Percentiles rank a stretch among this genome's conserved stretches.
phyloP scores from a whole-genome alignment of 1,140 invertebrate species.

The Phortica variegata region DNA sequence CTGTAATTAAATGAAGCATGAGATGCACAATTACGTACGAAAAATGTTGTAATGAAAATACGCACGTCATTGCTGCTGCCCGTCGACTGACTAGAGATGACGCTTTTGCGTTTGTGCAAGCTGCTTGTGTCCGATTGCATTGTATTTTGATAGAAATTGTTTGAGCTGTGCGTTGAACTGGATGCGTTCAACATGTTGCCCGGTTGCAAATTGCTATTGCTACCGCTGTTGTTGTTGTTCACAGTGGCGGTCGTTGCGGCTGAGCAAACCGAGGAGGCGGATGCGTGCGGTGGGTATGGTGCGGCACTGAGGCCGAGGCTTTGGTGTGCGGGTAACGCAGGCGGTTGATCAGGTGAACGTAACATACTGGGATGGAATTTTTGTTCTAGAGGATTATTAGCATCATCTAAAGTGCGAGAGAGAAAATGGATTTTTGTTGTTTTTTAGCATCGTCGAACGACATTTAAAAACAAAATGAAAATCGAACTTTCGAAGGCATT shows the following conservation, averaged over 20 bases:
- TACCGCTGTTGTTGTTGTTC: constrained; percentile 47
- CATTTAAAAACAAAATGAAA: constrained; percentile 36
- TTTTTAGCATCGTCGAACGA: constrained; percentile 4
- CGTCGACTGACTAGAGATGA: constrained; percentile 58
- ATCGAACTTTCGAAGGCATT: constrained; percentile 8
- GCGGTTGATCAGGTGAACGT: constrained; percentile 53
- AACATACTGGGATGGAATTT: constrained; percentile 53
- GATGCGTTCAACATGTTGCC: constrained; percentile 42
- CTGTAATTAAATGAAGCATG: constrained; percentile 6
- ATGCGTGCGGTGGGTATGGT: constrained; percentile 43
- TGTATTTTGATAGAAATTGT: constrained; percentile 57
- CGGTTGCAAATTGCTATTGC: constrained; percentile 36
- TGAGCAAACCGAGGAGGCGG: constrained; percentile 47
- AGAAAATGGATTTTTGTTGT: not conserved
- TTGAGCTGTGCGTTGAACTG: constrained; percentile 56
- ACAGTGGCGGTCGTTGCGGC: constrained; percentile 48
- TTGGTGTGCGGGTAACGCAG: constrained; percentile 46
- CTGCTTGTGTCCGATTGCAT: constrained; percentile 57
- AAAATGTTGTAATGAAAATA: not conserved
- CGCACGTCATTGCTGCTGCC: constrained; percentile 57
- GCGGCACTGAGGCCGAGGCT: constrained; percentile 24
- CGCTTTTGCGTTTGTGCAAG: constrained; percentile 56
- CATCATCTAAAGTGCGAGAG: constrained; percentile 37
- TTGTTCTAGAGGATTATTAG: constrained; percentile 48
- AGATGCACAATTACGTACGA: not conserved